Evolutionary conservation across 2,888 invertebrate species (phyloP), one percentile per base, ranked within the genome.

Genomic region (Eupithecia tripunctaria): DNA sequence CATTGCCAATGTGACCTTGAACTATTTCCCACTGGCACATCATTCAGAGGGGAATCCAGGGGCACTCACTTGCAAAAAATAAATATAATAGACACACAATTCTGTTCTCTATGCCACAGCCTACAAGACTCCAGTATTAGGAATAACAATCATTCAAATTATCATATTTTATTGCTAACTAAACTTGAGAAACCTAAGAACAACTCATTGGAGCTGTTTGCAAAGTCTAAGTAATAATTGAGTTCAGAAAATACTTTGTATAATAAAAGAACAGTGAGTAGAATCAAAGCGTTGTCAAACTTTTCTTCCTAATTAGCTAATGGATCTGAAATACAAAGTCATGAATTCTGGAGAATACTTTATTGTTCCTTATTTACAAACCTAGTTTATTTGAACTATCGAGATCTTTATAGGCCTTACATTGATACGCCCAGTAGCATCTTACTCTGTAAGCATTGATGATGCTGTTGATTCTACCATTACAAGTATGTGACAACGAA

Each of bases 321-420:
- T 64, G 64, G 69, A 47, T 47, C 66, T 62, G 38, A 67, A 79
- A 69, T 71, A 74, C 63, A 79, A 77, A 80, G 71, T 51, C 74
- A 63, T 72, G 8, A 70, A 62, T 62, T 78, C 76, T 76, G 78
- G 79, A 80, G 78, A 80, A 80, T 78, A 80, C 76, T 77, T 80
- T 80, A 77, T 77, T 80, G 72, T 78, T 75, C 72, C 76, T 78
- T 80, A 80, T 78, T 77, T 80, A 80, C 79, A 80, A 75, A 72
- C 78, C 78, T 79, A 79, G 68, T 75, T 77, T 80, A 80, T 80
- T 80, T 80, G 79, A 80, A 80, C 79, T 80, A 80, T 78, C 75
- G 79, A 80, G 79, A 80, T 80, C 79, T 78, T 79, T 78, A 75
- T 64, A 74, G 79, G 78, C 75, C 75, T 71, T 56, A 75, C 71